Conservation (phyloP, 2,888 invertebrate genomes). For the Heliconius hortense region DNA sequence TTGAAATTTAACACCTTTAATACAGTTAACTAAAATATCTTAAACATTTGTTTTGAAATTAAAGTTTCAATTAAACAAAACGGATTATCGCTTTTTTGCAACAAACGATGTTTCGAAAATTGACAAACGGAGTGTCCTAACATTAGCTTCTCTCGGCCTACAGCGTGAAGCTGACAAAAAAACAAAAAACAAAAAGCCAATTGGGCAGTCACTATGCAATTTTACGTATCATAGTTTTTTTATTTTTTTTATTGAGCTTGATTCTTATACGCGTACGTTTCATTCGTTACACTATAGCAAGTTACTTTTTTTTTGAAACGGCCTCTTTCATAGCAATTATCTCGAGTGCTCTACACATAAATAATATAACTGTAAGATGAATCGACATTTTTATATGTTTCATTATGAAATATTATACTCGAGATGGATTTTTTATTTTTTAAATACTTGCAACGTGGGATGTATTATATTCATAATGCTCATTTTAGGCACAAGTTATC, state of each 20-base stretch:
- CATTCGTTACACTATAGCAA: slow-evolving; percentile 5
- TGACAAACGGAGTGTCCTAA: background rate
- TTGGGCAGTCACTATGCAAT: background rate
- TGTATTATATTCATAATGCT: no score
- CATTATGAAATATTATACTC: background rate
- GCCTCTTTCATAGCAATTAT: slow-evolving; percentile 4
- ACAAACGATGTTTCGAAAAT: background rate
- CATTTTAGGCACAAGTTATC: no score
- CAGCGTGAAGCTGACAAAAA: background rate
- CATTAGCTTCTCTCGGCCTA: background rate
- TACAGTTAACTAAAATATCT: no score
- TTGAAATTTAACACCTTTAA: no score
- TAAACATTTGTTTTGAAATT: no score
- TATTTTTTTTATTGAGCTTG: background rate
- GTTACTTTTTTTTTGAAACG: slow-evolving; percentile 3
- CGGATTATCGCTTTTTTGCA: background rate
- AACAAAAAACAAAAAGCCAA: background rate
- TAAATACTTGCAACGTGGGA: no score
- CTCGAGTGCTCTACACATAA: slow-evolving; percentile 12
- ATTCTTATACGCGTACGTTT: slow-evolving; percentile 7
- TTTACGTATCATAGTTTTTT: background rate
- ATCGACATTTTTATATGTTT: slow-evolving; percentile 5
- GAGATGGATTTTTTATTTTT: background rate
- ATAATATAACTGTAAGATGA: slow-evolving; percentile 14
- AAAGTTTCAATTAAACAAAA: no score